Evolutionary conservation across 2,797 vertebrate species (phyloP).

Genomic region (Triplophysa yarkandensis): DNA sequence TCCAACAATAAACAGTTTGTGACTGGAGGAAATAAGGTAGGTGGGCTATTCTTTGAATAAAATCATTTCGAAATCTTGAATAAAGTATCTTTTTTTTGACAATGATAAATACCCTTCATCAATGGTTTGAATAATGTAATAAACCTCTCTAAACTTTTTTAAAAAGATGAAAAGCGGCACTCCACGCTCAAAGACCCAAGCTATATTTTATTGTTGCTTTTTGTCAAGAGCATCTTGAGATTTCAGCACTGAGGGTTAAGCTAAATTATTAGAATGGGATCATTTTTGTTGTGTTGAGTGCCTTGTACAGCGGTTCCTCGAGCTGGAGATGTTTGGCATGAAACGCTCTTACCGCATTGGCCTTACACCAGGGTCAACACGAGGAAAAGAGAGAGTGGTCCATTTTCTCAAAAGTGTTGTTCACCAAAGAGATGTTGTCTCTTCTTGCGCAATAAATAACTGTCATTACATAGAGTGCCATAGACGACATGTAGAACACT

Average conservation of each 20-base stretch:
- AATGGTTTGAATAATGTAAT: background rate
- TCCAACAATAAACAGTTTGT: conserved; percentile 98
- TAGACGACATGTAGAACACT: conserved; percentile 62
- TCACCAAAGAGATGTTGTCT: conserved; percentile 76
- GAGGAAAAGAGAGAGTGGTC: conserved; percentile 73
- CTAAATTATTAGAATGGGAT: conserved; percentile 57
- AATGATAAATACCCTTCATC: background rate
- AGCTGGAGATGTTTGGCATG: conserved; percentile 60
- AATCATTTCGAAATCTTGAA: too few relatives aligned
- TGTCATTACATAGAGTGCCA: conserved; percentile 74
- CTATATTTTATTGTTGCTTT: conserved; percentile 6
- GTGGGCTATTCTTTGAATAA: conserved; percentile 28
- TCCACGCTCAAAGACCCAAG: background rate
- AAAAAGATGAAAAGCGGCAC: background rate
- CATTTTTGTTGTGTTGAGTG: conserved; percentile 57
- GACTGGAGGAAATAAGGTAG: conserved; percentile 96
- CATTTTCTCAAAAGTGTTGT: conserved; percentile 81
- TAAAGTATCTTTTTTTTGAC: background rate
- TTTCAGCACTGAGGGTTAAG: conserved; percentile 46
- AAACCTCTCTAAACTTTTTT: background rate
- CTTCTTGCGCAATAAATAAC: conserved; percentile 73
- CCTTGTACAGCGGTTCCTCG: conserved; percentile 53
- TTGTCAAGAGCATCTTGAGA: conserved; percentile 57
- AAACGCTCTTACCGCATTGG: conserved; percentile 74
- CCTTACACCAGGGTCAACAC: conserved; percentile 56